Conservation (phyloP, 2,113 vertebrate species). For the Climacteris rufus region DNA sequence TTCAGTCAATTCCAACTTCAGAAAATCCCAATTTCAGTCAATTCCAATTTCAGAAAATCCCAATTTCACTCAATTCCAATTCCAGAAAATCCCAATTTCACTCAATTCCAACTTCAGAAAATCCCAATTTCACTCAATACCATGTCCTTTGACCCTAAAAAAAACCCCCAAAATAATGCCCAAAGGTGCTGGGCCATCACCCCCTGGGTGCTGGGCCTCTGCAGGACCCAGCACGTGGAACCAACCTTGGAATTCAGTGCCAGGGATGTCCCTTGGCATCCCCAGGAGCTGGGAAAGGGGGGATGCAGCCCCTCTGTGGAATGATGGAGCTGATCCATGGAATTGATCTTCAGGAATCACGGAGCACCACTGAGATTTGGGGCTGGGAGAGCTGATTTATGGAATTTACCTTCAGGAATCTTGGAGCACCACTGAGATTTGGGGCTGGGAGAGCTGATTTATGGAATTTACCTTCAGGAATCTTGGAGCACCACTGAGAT, state of each 20-base stretch:
- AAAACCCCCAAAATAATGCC: neutral
- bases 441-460: neutral
- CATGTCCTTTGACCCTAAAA: neutral
- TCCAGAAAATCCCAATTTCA: neutral
- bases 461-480: neutral
- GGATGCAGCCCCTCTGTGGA: neutral
- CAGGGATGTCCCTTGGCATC: neutral
- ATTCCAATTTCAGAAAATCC: accelerated
- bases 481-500: neutral
- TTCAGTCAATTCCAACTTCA: neutral
- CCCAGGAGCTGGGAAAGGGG: neutral
- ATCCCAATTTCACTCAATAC: neutral
- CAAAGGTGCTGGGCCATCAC: neutral
- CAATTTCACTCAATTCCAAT: too few relatives aligned
- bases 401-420: neutral
- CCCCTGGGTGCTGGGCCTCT: neutral
- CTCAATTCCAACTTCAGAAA: too few relatives aligned
- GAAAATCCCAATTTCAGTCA: neutral
- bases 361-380: neutral
- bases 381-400: neutral
- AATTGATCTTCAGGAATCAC: neutral
- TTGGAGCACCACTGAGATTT: neutral
- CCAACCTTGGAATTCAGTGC: neutral
- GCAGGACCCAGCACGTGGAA: neutral
- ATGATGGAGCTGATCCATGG: neutral